A percentile compares a stretch with the other conserved stretches of the same genome.
These are phyloP conservation scores for Sinotaia quadrata DNA, from an alignment of 2,888 invertebrate species.

Conservation along the genomic window DNA sequence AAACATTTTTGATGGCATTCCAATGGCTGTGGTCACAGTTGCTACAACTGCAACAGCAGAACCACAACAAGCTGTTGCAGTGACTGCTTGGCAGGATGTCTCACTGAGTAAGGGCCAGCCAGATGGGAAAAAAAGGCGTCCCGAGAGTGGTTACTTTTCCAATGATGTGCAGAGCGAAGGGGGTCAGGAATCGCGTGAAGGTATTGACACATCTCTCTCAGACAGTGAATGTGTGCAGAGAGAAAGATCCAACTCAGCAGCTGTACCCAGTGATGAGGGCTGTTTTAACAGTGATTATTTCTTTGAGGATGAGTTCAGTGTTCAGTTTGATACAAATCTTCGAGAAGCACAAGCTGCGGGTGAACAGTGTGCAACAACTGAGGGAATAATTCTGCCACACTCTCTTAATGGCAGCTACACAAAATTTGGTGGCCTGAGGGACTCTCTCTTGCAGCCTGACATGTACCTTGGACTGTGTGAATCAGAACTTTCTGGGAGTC, in stretches of 20 bases:
- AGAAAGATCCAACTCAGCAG: constrained; percentile 17
- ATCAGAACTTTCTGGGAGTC: constrained; percentile 60
- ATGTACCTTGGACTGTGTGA: constrained; percentile 51
- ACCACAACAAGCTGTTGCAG: neutral
- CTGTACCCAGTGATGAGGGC: constrained; percentile 51
- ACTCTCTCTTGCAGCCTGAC: constrained; percentile 33
- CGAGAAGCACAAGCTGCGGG: constrained; percentile 51
- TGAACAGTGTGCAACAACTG: constrained; percentile 38
- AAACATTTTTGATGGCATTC: neutral
- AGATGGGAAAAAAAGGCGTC: constrained; percentile 29
- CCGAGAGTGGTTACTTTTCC: constrained; percentile 50
- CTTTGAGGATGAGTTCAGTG: constrained; percentile 71
- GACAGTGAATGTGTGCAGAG: neutral
- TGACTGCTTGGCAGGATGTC: constrained; percentile 54
- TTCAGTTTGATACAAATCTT: constrained; percentile 65
- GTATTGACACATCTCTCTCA: constrained; percentile 43
- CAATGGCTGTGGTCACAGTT: neutral
- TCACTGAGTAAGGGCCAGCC: constrained; percentile 51
- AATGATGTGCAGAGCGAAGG: constrained; percentile 44
- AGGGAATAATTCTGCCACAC: constrained; percentile 38
- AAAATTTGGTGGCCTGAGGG: constrained; percentile 35
- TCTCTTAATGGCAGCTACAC: constrained; percentile 41
- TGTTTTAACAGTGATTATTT: constrained; percentile 68
- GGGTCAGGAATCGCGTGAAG: constrained; percentile 41
- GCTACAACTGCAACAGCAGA: neutral